Conservation (phyloP, 2,888 invertebrate species). For the Oscheius sp. region DNA sequence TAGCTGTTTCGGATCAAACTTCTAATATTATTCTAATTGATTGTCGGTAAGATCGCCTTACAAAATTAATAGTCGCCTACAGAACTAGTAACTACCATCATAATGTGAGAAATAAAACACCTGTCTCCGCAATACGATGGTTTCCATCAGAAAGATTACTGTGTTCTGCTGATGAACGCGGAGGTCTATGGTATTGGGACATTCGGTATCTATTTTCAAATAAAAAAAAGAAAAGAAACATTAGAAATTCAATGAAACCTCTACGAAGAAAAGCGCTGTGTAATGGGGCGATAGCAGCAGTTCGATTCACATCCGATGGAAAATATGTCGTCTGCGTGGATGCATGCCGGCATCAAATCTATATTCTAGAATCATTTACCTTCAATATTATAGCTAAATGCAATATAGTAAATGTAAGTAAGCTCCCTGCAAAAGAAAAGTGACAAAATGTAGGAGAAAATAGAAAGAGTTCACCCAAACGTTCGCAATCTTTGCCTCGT, state of each 20-base stretch:
- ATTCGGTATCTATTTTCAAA: constrained; percentile 14
- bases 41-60: constrained; percentile 31
- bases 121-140: constrained; percentile 17
- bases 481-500: constrained; percentile 6
- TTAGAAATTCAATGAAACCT: neutral
- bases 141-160: constrained; percentile 8
- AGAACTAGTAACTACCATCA: constrained; percentile 3
- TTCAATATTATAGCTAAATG: neutral
- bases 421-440: neutral
- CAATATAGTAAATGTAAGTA: neutral
- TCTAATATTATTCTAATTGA: constrained; percentile 39
- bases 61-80: neutral
- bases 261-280: neutral
- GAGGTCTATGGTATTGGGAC: constrained; percentile 16
- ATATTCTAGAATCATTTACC: constrained; percentile 2
- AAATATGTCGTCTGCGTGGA: constrained; percentile 13
- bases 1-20: constrained; percentile 41
- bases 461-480: constrained; percentile 12
- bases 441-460: neutral
- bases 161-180: neutral
- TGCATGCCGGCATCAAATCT: neutral
- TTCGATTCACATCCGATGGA: constrained; percentile 27
- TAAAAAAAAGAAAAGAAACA: too few species aligned
- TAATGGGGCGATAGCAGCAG: neutral
- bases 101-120: constrained; percentile 20